Conservation (phyloP, 92 coral and sea anemone genomes). For the Ricordea florida region DNA sequence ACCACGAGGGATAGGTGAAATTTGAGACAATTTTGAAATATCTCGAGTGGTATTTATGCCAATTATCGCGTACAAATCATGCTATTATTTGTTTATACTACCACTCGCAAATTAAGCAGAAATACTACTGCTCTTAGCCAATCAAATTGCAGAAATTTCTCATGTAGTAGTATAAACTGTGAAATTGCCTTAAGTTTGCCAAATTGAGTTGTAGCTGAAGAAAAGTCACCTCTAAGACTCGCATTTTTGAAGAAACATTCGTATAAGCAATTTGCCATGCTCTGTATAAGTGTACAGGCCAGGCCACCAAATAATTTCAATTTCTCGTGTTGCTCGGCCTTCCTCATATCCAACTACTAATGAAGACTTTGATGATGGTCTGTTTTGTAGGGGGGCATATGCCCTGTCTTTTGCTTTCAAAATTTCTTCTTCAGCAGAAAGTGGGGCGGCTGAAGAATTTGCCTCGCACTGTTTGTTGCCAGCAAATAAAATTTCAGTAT, state of each 20-base stretch:
- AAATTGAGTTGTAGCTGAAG: too few species aligned
- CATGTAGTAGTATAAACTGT: too few species aligned
- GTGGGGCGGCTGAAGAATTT: not conserved
- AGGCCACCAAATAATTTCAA: slow-evolving; percentile 40
- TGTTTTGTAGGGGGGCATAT: not conserved
- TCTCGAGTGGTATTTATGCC: too few species aligned
- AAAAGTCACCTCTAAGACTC: too few species aligned
- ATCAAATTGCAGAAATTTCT: too few species aligned
- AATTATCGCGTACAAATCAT: too few species aligned
- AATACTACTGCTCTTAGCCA: too few species aligned
- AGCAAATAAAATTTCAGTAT: not conserved
- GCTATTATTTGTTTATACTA: too few species aligned
- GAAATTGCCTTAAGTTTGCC: too few species aligned
- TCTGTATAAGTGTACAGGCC: slow-evolving; percentile 9
- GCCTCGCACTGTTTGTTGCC: slow-evolving; percentile 4
- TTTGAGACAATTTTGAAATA: too few species aligned
- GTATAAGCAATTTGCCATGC: slow-evolving; percentile 11
- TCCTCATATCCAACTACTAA: slow-evolving; percentile 23
- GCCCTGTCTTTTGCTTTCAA: slow-evolving; percentile 21
- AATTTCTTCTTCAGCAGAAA: slow-evolving; percentile 35
- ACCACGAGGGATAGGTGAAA: too few species aligned
- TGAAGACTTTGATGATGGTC: slow-evolving; percentile 15
- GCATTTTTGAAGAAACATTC: slow-evolving; percentile 34
- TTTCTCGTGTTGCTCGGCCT: slow-evolving; percentile 26
- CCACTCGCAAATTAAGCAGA: too few species aligned